Percentiles rank a stretch among this genome's conserved stretches.
Evolutionary conservation across 2,113 vertebrate genomes (phyloP).

Genomic region (Osmerus eperlanus): DNA sequence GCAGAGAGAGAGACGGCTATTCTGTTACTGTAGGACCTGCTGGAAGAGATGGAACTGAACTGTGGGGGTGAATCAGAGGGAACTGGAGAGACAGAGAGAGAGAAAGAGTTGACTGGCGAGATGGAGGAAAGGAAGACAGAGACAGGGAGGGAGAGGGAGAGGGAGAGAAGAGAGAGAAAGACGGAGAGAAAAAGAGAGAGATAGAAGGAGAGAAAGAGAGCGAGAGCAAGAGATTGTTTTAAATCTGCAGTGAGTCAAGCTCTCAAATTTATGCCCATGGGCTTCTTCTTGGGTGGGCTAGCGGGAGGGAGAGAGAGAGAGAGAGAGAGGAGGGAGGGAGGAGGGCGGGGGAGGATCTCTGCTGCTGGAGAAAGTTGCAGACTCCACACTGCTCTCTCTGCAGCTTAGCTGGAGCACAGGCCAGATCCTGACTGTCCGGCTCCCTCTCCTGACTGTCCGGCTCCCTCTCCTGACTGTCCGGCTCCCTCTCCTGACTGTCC

Average conservation of each 20-base stretch:
- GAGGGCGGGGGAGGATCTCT: not conserved
- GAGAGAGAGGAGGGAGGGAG: constrained; percentile 1
- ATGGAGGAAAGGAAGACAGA: constrained; percentile 22
- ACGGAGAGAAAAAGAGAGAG: not conserved
- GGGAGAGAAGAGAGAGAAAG: constrained; percentile 15
- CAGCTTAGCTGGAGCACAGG: constrained; percentile 72
- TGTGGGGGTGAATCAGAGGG: constrained; percentile 11
- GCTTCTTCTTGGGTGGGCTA: constrained; percentile 83
- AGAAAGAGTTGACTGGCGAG: constrained; percentile 15
- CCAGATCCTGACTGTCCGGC: constrained; percentile 46
- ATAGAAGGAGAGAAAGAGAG: constrained; percentile 44
- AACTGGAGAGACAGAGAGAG: constrained; percentile 15
- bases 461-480: too few relatives aligned
- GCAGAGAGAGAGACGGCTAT: constrained; percentile 59
- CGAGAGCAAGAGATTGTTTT: constrained; percentile 76
- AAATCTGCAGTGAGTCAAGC: constrained; percentile 77
- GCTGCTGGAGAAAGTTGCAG: constrained; percentile 67
- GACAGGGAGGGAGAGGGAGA: not conserved
- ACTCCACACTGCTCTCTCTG: constrained; percentile 69
- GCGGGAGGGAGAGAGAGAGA: constrained; percentile 51
- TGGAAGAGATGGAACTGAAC: constrained; percentile 49
- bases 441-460: too few relatives aligned
- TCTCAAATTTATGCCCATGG: constrained; percentile 82
- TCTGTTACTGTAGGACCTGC: constrained; percentile 68
- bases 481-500: too few relatives aligned